phyloP scores from a whole-genome alignment of 2,797 vertebrate genomes.

The Rachycentron canadum region DNA sequence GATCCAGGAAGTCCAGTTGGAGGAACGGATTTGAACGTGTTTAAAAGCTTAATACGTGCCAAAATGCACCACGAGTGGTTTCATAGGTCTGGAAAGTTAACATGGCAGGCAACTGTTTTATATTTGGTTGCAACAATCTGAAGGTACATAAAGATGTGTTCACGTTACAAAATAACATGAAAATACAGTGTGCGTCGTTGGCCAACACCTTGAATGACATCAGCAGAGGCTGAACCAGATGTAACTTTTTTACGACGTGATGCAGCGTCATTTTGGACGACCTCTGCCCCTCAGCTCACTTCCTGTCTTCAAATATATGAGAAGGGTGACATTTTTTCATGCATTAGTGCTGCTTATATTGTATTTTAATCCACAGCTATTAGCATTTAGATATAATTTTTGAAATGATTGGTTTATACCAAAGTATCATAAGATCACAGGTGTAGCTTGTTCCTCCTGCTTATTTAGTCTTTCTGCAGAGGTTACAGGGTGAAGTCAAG shows the following conservation, averaged over 20 bases:
- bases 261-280: background rate
- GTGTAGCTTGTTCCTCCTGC: constrained; percentile 15
- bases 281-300: background rate
- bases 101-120: background rate
- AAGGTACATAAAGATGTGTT: background rate
- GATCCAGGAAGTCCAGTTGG: constrained; percentile 16
- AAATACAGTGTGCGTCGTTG: background rate
- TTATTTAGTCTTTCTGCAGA: constrained; percentile 48
- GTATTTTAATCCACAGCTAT: constrained; percentile 12
- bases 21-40: background rate
- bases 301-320: background rate
- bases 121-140: background rate
- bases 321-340: background rate
- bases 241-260: background rate
- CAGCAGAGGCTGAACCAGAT: background rate
- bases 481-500: constrained; percentile 56
- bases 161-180: background rate
- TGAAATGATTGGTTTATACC: too few relatives aligned
- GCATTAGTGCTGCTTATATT: constrained; percentile 19
- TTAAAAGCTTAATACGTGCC: background rate
- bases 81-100: background rate
- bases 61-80: background rate
- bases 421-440: constrained; percentile 21
- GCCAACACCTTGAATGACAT: background rate
- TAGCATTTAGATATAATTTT: constrained; percentile 21